Evolutionary conservation across 2,888 invertebrate genomes (phyloP).

Genomic region (Archaeoteleia sp.): DNA sequence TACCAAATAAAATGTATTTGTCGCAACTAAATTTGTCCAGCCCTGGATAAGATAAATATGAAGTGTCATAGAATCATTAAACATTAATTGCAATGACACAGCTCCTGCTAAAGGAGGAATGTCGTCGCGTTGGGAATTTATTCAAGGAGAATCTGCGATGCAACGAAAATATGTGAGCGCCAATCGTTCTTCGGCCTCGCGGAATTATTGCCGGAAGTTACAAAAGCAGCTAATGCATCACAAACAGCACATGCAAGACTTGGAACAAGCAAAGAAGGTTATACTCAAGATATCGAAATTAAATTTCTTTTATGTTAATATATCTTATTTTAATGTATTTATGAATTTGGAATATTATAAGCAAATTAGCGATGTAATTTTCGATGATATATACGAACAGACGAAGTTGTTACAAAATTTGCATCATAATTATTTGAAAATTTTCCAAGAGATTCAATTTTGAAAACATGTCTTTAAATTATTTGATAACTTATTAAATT

Average conservation of each 20-base stretch:
- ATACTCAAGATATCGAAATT: conserved; percentile 1
- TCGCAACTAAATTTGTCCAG: too few species aligned
- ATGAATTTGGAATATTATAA: too few species aligned
- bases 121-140: conserved; percentile 89
- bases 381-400: too few species aligned
- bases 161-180: conserved; percentile 74
- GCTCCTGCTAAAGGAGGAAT: conserved; percentile 58
- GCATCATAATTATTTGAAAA: too few species aligned
- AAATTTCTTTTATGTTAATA: conserved; percentile 13
- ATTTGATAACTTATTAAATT: too few species aligned
- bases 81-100: not conserved
- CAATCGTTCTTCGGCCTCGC: conserved; percentile 72
- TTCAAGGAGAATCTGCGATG: conserved; percentile 85
- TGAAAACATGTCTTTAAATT: too few species aligned
- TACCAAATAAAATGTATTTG: not conserved
- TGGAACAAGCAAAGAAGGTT: conserved; percentile 81
- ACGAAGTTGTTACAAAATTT: too few species aligned
- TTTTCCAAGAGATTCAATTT: too few species aligned
- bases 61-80: not conserved
- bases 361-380: too few species aligned
- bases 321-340: conserved; percentile 12
- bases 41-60: too few species aligned
- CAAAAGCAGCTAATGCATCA: conserved; percentile 84
- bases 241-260: conserved; percentile 81
- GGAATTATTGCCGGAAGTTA: conserved; percentile 80